Conservation (phyloP, 2,797 vertebrate species). For the Phrynocephalus guinanensis region DNA sequence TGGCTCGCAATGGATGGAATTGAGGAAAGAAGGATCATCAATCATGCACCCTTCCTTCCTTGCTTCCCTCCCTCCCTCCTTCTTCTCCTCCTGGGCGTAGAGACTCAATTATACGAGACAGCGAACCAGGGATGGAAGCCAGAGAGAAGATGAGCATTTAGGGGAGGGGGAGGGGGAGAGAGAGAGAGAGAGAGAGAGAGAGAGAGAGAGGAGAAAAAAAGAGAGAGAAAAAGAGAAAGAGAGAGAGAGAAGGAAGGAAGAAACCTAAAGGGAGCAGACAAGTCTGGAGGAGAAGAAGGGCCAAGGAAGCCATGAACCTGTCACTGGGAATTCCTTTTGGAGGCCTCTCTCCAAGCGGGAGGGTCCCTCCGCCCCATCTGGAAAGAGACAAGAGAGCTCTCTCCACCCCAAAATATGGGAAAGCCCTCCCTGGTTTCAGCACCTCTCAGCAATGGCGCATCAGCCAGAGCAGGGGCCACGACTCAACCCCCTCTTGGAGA, state of each 20-base stretch:
- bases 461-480: no score
- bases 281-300: rapidly evolving
- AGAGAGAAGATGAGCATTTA: no score
- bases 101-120: slow-evolving; percentile 1
- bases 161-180: no score
- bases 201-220: no score
- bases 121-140: neutral
- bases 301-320: rapidly evolving
- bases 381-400: neutral
- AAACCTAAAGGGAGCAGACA: neutral
- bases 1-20: neutral
- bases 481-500: no score
- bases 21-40: neutral
- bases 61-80: neutral
- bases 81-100: neutral
- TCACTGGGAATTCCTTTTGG: neutral
- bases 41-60: neutral
- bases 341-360: rapidly evolving
- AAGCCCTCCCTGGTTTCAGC: neutral
- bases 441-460: no score
- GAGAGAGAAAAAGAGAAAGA: no score
- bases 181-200: no score
- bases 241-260: no score
- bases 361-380: no score
- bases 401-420: neutral